phyloP scores from a whole-genome alignment of 2,888 invertebrate genomes.

The Drosophila prolongata region DNA sequence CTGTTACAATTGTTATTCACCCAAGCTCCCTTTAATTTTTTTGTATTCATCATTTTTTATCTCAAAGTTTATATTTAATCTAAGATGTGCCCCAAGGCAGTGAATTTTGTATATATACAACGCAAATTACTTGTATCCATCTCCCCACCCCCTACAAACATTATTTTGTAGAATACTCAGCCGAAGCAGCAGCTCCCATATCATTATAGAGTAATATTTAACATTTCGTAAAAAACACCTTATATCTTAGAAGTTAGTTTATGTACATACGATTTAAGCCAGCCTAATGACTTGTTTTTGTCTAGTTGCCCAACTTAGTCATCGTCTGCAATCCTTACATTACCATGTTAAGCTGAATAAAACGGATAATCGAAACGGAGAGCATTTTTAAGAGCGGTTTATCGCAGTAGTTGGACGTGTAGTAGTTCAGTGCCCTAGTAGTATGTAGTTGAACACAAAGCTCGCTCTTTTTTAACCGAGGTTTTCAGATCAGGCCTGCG shows the following conservation, averaged over 20 bases:
- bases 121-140: slow-evolving; percentile 7
- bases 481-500: background rate
- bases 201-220: slow-evolving; percentile 15
- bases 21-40: slow-evolving; percentile 6
- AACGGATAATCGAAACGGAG: background rate
- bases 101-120: slow-evolving; percentile 14
- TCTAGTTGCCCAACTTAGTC: slow-evolving; percentile 16
- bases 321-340: slow-evolving; percentile 14
- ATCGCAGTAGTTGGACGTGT: slow-evolving; percentile 31
- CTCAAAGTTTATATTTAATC: slow-evolving; percentile 23
- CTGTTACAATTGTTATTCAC: slow-evolving; percentile 24
- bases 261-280: slow-evolving; percentile 47
- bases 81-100: slow-evolving; percentile 10
- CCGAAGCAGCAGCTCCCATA: slow-evolving; percentile 26
- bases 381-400: slow-evolving; percentile 12
- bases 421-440: slow-evolving; percentile 45
- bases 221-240: background rate
- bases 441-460: slow-evolving; percentile 20
- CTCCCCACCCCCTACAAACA: slow-evolving; percentile 19
- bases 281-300: slow-evolving; percentile 27
- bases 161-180: slow-evolving; percentile 54
- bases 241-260: slow-evolving; percentile 38
- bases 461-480: background rate
- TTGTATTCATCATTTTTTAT: slow-evolving; percentile 8
- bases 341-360: slow-evolving; percentile 6